Evolutionary conservation across 2,888 invertebrate species (phyloP).

Genomic region (Drosophila macrospina): DNA sequence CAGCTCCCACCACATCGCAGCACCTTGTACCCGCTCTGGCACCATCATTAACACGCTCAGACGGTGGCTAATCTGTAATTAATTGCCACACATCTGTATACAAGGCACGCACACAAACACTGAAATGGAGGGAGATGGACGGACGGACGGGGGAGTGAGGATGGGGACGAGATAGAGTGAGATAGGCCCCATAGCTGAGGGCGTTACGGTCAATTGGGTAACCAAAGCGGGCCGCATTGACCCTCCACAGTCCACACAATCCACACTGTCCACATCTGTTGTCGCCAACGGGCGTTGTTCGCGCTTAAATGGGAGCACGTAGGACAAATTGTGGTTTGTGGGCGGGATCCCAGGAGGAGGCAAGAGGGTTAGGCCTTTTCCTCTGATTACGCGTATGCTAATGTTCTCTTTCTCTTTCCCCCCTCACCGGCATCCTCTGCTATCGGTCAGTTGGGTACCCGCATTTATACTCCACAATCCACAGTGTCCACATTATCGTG

Average conservation of each 20-base stretch:
- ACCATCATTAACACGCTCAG: slow-evolving; percentile 38
- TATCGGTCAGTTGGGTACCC: not conserved
- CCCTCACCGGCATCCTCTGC: not conserved
- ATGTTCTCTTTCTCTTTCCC: not conserved
- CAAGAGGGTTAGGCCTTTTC: not conserved
- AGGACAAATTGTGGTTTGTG: slow-evolving; percentile 15
- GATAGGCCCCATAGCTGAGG: slow-evolving; percentile 17
- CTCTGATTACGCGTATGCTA: slow-evolving; percentile 13
- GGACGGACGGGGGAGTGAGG: not conserved
- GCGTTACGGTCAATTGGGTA: slow-evolving; percentile 48
- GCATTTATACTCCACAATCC: not conserved
- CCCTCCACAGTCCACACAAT: slow-evolving; percentile 13
- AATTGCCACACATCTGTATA: slow-evolving; percentile 71
- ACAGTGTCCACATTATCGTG: not conserved
- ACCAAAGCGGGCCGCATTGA: slow-evolving; percentile 22
- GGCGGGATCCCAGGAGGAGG: not conserved
- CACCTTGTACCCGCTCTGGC: not conserved
- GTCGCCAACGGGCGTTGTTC: slow-evolving; percentile 23
- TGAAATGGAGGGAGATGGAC: not conserved
- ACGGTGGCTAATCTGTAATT: slow-evolving; percentile 77
- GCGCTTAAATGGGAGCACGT: slow-evolving; percentile 36
- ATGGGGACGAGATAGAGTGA: not conserved
- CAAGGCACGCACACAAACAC: slow-evolving; percentile 59
- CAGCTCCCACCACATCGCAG: not conserved
- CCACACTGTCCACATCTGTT: slow-evolving; percentile 22